Evolutionary conservation across 1,140 invertebrate species (phyloP).

Genomic region (Papilio machaon): DNA sequence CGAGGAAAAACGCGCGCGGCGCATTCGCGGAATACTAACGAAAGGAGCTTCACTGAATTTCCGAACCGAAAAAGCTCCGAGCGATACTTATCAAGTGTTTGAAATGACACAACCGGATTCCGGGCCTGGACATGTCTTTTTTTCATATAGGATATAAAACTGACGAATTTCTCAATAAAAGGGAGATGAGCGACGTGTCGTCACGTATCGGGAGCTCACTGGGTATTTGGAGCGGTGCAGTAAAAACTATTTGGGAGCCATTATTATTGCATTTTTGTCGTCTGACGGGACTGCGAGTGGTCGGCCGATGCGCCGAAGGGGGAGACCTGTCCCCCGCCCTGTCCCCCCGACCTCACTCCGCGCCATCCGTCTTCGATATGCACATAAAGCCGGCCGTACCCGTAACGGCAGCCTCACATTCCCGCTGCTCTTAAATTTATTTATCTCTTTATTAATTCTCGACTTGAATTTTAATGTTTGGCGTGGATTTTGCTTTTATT

Average conservation of each 20-base stretch:
- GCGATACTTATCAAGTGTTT: slow-evolving; percentile 82
- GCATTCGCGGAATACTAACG: slow-evolving; percentile 76
- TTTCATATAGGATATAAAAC: slow-evolving; percentile 74
- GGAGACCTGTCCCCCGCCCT: slow-evolving; percentile 46
- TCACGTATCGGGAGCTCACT: slow-evolving; percentile 73
- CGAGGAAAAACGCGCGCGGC: slow-evolving; percentile 63
- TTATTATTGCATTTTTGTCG: slow-evolving; percentile 82
- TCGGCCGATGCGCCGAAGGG: slow-evolving; percentile 68
- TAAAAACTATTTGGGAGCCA: slow-evolving; percentile 80
- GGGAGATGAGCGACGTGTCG: slow-evolving; percentile 76
- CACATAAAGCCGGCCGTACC: slow-evolving; percentile 79
- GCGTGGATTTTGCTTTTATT: slow-evolving; percentile 62
- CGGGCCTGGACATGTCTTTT: slow-evolving; percentile 70
- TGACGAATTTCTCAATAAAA: slow-evolving; percentile 82
- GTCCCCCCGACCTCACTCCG: slow-evolving; percentile 44
- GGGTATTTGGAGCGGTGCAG: slow-evolving; percentile 80
- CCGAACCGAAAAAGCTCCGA: slow-evolving; percentile 71
- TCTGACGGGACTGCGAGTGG: slow-evolving; percentile 77
- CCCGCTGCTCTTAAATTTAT: slow-evolving; percentile 80
- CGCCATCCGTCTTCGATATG: slow-evolving; percentile 80
- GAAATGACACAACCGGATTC: slow-evolving; percentile 82
- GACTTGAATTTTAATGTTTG: slow-evolving; percentile 77
- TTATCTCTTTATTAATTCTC: slow-evolving; percentile 81
- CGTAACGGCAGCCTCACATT: slow-evolving; percentile 79
- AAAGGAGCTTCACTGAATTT: slow-evolving; percentile 75